Conservation (phyloP, 2,888 invertebrate species). For the Hypselothyrea guttata region DNA sequence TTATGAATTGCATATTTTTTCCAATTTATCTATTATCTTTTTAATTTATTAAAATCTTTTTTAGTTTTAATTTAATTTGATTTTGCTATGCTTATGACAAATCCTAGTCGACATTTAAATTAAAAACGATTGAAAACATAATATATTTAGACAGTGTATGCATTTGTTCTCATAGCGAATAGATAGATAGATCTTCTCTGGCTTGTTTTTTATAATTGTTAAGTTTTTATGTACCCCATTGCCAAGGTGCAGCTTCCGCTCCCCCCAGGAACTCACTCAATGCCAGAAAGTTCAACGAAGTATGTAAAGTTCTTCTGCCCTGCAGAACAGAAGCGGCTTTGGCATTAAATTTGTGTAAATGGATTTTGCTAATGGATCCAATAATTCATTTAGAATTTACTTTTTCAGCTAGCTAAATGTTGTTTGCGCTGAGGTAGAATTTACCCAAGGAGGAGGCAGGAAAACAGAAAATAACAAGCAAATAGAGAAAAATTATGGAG, state of each 20-base stretch:
- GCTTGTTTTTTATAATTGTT: constrained; percentile 71
- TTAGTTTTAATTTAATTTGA: too few relatives aligned
- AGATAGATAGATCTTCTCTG: background rate
- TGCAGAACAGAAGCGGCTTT: constrained; percentile 60
- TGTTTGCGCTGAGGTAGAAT: constrained; percentile 62
- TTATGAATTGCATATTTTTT: too few relatives aligned
- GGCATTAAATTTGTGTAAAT: constrained; percentile 80
- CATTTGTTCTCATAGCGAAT: too few relatives aligned
- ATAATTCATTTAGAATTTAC: constrained; percentile 81
- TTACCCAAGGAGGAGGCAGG: too few relatives aligned
- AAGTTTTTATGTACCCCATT: constrained; percentile 64
- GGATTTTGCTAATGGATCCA: constrained; percentile 81
- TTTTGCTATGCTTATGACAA: too few relatives aligned
- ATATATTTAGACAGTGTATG: too few relatives aligned
- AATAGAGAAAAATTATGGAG: too few relatives aligned
- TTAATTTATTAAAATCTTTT: too few relatives aligned
- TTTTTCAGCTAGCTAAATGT: constrained; percentile 69
- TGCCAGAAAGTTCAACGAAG: constrained; percentile 76
- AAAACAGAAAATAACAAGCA: constrained; percentile 51
- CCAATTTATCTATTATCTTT: too few relatives aligned
- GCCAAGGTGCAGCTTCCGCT: constrained; percentile 6
- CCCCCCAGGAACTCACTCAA: constrained; percentile 31
- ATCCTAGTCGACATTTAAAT: too few relatives aligned
- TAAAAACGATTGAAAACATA: too few relatives aligned
- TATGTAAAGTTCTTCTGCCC: constrained; percentile 72